These are phyloP conservation scores for Venturia canescens DNA, from an alignment of 1,140 invertebrate genomes.

Conservation along the genomic window DNA sequence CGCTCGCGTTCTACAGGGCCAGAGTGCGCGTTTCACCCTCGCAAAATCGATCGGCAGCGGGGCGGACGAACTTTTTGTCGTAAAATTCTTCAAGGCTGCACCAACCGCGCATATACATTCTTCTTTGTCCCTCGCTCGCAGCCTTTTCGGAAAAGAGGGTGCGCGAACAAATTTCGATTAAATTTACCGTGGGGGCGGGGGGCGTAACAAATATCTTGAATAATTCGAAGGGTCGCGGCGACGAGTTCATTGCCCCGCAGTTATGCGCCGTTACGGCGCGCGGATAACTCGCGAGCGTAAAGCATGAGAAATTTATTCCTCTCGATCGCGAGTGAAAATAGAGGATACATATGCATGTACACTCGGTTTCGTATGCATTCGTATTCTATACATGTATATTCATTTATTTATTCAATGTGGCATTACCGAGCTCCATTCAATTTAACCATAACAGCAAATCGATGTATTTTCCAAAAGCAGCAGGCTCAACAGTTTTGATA, in stretches of 20 bases:
- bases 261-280: background rate
- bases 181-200: too few species aligned
- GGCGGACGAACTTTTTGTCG: conserved; percentile 22
- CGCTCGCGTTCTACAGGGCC: background rate
- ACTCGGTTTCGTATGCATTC: too few species aligned
- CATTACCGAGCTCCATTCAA: background rate
- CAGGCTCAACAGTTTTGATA: background rate
- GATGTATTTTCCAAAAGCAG: background rate
- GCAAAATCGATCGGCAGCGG: conserved; percentile 48
- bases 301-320: background rate
- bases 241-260: background rate
- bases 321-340: background rate
- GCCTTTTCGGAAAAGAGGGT: background rate
- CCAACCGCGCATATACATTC: background rate
- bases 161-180: background rate
- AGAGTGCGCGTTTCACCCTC: conserved; percentile 31
- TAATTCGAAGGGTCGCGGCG: too few species aligned
- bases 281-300: too few species aligned
- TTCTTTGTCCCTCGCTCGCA: background rate
- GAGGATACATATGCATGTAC: too few species aligned
- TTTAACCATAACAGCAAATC: background rate
- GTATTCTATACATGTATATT: too few species aligned
- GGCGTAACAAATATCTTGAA: too few species aligned
- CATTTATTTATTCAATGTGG: too few species aligned
- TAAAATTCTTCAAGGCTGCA: conserved; percentile 42